Base-by-base conservation (phyloP, 64 coral and sea anemone species). In the Dendronephthya gigantea region DNA sequence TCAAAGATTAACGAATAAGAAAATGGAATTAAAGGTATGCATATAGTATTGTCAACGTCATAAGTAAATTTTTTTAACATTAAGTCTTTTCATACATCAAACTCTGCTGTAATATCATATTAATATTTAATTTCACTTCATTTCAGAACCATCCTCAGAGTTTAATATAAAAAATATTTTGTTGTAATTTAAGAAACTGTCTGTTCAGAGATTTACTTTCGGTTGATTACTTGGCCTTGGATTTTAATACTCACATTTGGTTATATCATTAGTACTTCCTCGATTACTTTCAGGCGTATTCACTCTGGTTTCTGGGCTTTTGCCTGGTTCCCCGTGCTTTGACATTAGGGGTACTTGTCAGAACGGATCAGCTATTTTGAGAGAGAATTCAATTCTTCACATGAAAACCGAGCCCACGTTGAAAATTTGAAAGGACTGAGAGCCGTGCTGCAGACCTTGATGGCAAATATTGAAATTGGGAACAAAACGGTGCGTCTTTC, bases 361-460 rank as follows among this genome's bases (percentile, higher is more conserved):
- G 51, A 11, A 85, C 56, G 62, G 34, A 85, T 85, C 29, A 37
- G 62, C 62, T 4, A 17, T 2, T 35, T 62, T 1, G 84, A 85
- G 38, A 41, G 41, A 14, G 50, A 13, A 27, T 35, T 14, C 37
- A 50, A 35, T 22, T 48, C 50, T 9, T 88, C 86, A 52, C 10
- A 17, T 22, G 86, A 58, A 50, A 81, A 23, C 10, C 30, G 34
- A 48, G 39, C 86, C 28, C 86, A 88, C 39, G 38, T 81, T 22
- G 16, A 81, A 31, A 88, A 88, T 48, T 79, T 88, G 35, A 88
- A 50, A 82, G 86, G 74, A 82, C 14, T 88, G 9, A 41, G 86
- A n/a, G 86, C 86, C 32, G 75, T 88, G 15, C 82, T 88, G 30
- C 86, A 88, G 74, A 36, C 27, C 35, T 82, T 88, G 36, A 79